Base-by-base conservation (phyloP, 2,797 vertebrate species). In the Tapera naevia region DNA sequence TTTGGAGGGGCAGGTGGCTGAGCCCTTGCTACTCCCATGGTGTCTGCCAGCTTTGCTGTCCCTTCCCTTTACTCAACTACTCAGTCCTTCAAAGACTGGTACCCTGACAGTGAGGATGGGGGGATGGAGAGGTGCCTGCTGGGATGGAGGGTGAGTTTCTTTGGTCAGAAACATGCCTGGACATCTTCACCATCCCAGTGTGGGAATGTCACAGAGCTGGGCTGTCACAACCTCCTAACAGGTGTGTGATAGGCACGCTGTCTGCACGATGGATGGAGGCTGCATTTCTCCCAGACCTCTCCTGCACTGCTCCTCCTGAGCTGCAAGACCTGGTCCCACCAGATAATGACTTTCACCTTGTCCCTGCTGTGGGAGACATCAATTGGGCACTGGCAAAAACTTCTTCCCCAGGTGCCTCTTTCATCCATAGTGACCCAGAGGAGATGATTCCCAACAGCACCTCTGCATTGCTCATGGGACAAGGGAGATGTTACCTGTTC, bases 401-500 rank as follows among this genome's bases (percentile, higher is more conserved):
- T 3, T 5, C 28, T 35, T 50, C 8, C 24, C 62, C 8, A 16
- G 18, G 53, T 2, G 32, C 15, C 28, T 1, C 13, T 33, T 14
- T 39, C 32, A 13, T 3, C 4, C 57, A 50, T 9, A 2, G 37
- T 6, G 35, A 5, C 58, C 6, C 57, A 0, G 2, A 2, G 60
- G 9, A 27, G 23, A 1, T 0, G 8, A 43, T n/a, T 2, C 35
- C 57, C 71, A 4, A 64, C 11, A 23, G 48, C 45, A 1, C 13
- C 48, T 5, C 10, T 5, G 80, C 10, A 2, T 10, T 2, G 23
- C 21, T 11, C 3, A 1, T 0, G 46, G 35, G 12, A 2, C 0
- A 6, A 9, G n/a, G 24, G 9, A 17, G 25, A 8, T 5, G 33
- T 67, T 97, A 99, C 99, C 97, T 99, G 98, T 2, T 99, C 98